phyloP scores from a whole-genome alignment of 2,113 vertebrate species.

The Microtus pennsylvanicus region DNA sequence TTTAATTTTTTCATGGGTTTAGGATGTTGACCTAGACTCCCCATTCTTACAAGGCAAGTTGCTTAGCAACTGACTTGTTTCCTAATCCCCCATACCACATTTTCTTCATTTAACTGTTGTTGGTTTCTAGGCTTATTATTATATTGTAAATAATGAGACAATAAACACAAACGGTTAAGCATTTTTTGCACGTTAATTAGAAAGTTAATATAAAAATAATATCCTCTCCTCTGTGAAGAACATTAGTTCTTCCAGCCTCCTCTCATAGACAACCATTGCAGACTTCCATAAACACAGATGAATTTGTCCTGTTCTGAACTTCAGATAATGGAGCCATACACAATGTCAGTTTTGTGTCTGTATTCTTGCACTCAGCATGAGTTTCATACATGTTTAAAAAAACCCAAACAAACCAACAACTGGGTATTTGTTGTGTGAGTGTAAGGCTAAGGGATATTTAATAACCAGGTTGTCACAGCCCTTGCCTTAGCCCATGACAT shows the following conservation, averaged over 20 bases:
- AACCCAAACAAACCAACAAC: not conserved
- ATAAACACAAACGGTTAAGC: not conserved
- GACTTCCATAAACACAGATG: not conserved
- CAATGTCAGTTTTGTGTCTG: not conserved
- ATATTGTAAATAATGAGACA: not conserved
- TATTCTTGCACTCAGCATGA: not conserved
- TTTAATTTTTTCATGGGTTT: not conserved
- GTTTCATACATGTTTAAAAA: not conserved
- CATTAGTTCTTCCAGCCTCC: not conserved
- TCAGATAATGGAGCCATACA: not conserved
- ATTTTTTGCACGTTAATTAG: not conserved
- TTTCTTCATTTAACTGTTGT: not conserved
- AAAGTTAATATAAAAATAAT: not conserved
- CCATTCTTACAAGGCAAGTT: not conserved
- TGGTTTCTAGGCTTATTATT: not conserved
- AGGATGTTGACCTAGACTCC: not conserved
- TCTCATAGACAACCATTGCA: not conserved
- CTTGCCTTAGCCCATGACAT: not conserved
- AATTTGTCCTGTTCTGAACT: not conserved
- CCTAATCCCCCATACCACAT: not conserved
- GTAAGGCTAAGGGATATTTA: not conserved
- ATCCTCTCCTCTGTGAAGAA: not conserved
- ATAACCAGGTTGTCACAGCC: not conserved
- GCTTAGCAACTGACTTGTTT: not conserved
- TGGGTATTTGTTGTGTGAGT: not conserved